Percentiles rank a stretch among this genome's conserved stretches.
These are phyloP conservation scores for Proctacanthus coquilletti DNA, from an alignment of 1,140 invertebrate genomes.

Conservation along the genomic window DNA sequence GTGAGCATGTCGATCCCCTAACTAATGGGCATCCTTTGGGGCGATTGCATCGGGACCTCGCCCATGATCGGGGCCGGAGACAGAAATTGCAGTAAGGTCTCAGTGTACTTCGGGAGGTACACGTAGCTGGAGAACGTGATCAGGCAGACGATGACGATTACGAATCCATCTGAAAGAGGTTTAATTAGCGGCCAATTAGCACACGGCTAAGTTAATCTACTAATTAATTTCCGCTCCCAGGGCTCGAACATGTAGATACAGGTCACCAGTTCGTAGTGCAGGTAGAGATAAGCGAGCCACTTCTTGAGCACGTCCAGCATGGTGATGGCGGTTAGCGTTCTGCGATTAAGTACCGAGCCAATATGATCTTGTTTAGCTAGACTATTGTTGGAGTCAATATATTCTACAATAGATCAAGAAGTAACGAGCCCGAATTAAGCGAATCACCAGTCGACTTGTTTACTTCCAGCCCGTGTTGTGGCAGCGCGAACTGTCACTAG, in stretches of 20 bases:
- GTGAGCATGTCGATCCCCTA: too few relatives aligned
- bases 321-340: too few relatives aligned
- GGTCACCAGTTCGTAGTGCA: conserved; percentile 22
- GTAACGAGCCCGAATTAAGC: too few relatives aligned
- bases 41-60: too few relatives aligned
- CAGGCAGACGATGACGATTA: conserved; percentile 16
- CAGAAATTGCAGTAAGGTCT: conserved; percentile 12
- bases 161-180: conserved; percentile 16
- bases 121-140: conserved; percentile 23
- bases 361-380: too few relatives aligned
- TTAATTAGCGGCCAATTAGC: neutral
- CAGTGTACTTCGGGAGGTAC: conserved; percentile 21
- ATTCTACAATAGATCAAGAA: too few relatives aligned
- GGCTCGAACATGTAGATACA: conserved; percentile 27
- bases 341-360: too few relatives aligned
- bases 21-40: too few relatives aligned
- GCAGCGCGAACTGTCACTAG: too few relatives aligned
- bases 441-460: too few relatives aligned
- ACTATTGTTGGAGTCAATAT: too few relatives aligned
- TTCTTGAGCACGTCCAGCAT: conserved; percentile 20
- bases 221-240: conserved; percentile 26
- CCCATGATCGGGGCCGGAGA: conserved; percentile 9
- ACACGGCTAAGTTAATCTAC: conserved; percentile 5
- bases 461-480: too few relatives aligned
- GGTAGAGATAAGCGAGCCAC: conserved; percentile 14